Base-by-base conservation (phyloP, 2,113 vertebrate species). In the Circaetus gallicus region DNA sequence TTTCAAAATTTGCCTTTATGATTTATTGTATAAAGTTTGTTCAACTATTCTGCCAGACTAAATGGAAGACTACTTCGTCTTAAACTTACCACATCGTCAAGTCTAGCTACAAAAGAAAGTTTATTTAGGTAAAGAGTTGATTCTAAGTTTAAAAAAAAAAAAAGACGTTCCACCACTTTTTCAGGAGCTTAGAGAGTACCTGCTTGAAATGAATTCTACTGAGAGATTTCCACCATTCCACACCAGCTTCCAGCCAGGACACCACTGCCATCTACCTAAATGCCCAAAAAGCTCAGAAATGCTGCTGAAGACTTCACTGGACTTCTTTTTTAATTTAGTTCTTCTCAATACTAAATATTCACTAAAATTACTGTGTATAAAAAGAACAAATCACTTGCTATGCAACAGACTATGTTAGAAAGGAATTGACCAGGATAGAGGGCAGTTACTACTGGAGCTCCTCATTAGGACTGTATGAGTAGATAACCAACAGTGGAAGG, bases 381-480 rank as follows among this genome's bases (percentile, higher is more conserved):
- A 16, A 59, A 69, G 34, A 20, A 25, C 24, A 38, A 19, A 38
- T 25, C 11, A 45, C 7, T 65, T 83, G 38, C 6, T 82, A 25
- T 15, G 9, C 18, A 77, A 5, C 9, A 38, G 31, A n/a, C 11
- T 38, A 6, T 5, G 20, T 65, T 24, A 65, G 31, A 82, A 79
- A 62, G 18, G 42, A 82, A 45, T 29, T 1, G 0, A 61, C 4
- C 34, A 77, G 26, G 20, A 10, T 11, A 65, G 13, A 80, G 20
- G 47, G 36, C 20, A n/a, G 7, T 63, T 63, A 34, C 28, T 74
- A 19, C 10, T 21, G 29, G 18, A 82, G 63, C 36, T 81, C 9
- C 49, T 36, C 2, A 0, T 50, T 50, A 10, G n/a, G 28, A 59
- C 0, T 47, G 10, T 50, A 13, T n/a, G 15, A 79, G 28, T 20